Evolutionary conservation across 1,140 invertebrate species (phyloP).

Genomic region (Aethina tumida): DNA sequence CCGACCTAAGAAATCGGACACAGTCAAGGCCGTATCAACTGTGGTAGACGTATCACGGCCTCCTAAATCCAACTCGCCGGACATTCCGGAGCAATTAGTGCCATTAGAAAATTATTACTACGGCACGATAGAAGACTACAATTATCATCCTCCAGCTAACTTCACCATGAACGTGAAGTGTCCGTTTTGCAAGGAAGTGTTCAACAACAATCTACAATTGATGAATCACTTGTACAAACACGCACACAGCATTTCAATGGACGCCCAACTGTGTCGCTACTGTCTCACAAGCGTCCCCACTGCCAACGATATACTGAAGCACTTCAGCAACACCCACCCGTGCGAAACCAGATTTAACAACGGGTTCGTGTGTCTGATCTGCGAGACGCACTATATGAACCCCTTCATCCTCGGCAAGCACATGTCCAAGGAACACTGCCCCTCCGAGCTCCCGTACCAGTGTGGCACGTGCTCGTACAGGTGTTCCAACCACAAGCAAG

Average conservation of each 20-base stretch:
- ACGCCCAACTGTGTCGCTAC: slow-evolving; percentile 42
- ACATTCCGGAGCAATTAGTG: slow-evolving; percentile 32
- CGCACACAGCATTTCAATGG: slow-evolving; percentile 39
- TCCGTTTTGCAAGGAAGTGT: slow-evolving; percentile 34
- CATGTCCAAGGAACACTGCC: slow-evolving; percentile 63
- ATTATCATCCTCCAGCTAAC: slow-evolving; percentile 13
- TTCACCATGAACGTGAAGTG: slow-evolving; percentile 28
- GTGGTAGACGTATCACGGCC: slow-evolving; percentile 24
- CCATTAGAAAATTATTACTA: slow-evolving; percentile 50
- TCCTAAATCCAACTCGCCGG: slow-evolving; percentile 27
- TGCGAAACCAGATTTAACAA: slow-evolving; percentile 45
- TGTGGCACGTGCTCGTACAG: slow-evolving; percentile 64
- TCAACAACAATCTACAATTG: slow-evolving; percentile 50
- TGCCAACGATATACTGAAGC: slow-evolving; percentile 40
- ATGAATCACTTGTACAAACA: slow-evolving; percentile 62
- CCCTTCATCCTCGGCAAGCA: slow-evolving; percentile 57
- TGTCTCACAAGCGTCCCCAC: slow-evolving; percentile 43
- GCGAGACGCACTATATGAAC: slow-evolving; percentile 52
- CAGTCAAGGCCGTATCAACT: slow-evolving; percentile 7
- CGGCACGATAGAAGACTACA: slow-evolving; percentile 37
- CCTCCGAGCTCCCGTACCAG: slow-evolving; percentile 67
- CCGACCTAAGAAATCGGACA: slow-evolving; percentile 21
- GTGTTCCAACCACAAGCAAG: slow-evolving; percentile 61
- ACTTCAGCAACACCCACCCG: slow-evolving; percentile 45
- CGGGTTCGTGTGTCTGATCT: slow-evolving; percentile 52